Conservation (phyloP, 2,888 invertebrate species). For the Pediacus dermestoides region DNA sequence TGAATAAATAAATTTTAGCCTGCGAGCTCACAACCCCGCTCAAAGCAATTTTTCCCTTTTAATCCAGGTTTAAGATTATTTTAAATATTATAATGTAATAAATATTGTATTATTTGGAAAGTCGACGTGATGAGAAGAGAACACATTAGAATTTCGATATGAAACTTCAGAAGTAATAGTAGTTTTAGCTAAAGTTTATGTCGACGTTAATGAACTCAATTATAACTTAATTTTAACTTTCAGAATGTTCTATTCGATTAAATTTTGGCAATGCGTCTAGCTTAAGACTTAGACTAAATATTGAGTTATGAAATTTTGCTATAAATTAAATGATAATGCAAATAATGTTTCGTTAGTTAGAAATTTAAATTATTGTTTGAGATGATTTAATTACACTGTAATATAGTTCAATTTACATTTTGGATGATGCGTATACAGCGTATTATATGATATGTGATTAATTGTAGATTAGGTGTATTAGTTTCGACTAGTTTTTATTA, state of each 20-base stretch:
- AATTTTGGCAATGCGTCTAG: conserved; percentile 37
- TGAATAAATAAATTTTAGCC: no score
- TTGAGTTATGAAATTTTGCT: conserved; percentile 28
- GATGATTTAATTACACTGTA: no score
- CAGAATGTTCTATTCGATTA: conserved; percentile 37
- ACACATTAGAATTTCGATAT: conserved; percentile 31
- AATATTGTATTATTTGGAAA: conserved; percentile 11
- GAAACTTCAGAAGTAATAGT: conserved; percentile 32
- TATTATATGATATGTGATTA: no score
- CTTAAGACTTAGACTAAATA: conserved; percentile 32
- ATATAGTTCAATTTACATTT: no score
- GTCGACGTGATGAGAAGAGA: conserved; percentile 15
- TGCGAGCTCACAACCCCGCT: no score
- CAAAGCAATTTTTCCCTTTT: no score
- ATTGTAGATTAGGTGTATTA: no score
- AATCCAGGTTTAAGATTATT: no score
- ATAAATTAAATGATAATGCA: conserved; percentile 9
- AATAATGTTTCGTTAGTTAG: conserved; percentile 8
- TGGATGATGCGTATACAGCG: no score
- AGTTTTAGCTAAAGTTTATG: conserved; percentile 33
- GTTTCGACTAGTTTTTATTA: no score
- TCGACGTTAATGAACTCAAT: conserved; percentile 34
- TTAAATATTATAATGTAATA: conserved; percentile 4
- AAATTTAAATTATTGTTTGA: conserved; percentile 3
- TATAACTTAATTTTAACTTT: conserved; percentile 32